These are phyloP conservation scores for Bimastos eiseni DNA, from an alignment of 2,888 invertebrate species.

Conservation along the genomic window DNA sequence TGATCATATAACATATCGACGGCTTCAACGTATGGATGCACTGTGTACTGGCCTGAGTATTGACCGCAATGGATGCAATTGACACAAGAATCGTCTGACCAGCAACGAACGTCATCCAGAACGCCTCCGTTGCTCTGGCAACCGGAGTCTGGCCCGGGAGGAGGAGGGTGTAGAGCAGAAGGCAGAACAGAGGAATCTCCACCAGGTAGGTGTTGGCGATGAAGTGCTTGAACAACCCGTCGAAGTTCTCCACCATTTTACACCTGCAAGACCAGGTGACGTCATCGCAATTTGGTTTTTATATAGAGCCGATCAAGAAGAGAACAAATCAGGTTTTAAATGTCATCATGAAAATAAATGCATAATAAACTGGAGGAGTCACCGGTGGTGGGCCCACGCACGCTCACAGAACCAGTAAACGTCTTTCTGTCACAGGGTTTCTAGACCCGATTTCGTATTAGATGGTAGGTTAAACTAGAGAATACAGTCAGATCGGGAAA, in stretches of 20 bases:
- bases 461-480: too few species aligned
- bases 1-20: too few species aligned
- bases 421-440: too few species aligned
- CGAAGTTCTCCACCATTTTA: constrained; percentile 40
- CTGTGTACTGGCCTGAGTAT: constrained; percentile 44
- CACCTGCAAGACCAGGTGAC: constrained; percentile 27
- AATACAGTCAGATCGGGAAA: neutral
- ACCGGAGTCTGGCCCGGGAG: neutral
- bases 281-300: too few species aligned
- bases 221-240: constrained; percentile 39
- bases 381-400: neutral
- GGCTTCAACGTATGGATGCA: neutral
- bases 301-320: too few species aligned
- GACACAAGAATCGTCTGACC: constrained; percentile 39
- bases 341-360: too few species aligned
- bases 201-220: constrained; percentile 44
- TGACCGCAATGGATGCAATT: constrained; percentile 39
- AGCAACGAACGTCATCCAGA: constrained; percentile 35
- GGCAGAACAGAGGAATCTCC: constrained; percentile 40
- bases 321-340: too few species aligned
- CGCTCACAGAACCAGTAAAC: neutral
- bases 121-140: constrained; percentile 27
- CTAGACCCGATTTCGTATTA: too few species aligned
- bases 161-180: constrained; percentile 37
- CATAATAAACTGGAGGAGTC: neutral